phyloP scores from a whole-genome alignment of 2,888 invertebrate genomes.

The Lampropteryx suffumata region DNA sequence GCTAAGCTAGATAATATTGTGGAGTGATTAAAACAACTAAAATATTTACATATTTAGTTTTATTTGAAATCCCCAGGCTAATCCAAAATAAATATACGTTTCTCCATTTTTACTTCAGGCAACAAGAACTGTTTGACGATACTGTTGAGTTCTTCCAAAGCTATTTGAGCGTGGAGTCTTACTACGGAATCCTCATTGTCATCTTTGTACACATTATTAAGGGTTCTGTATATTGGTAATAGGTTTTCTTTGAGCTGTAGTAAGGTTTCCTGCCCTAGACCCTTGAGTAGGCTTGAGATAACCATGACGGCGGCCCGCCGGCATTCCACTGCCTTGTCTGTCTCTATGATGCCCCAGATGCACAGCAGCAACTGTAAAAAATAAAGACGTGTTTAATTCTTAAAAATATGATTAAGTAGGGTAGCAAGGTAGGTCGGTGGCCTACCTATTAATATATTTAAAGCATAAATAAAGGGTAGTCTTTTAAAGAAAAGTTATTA shows the following conservation, averaged over 20 bases:
- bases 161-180: slow-evolving; percentile 88
- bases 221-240: slow-evolving; percentile 86
- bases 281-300: slow-evolving; percentile 88
- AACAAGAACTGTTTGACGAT: slow-evolving; percentile 85
- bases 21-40: slow-evolving; percentile 26
- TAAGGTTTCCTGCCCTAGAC: slow-evolving; percentile 87
- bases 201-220: slow-evolving; percentile 85
- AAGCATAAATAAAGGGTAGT: too few species aligned
- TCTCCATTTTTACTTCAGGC: slow-evolving; percentile 81
- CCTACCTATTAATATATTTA: too few species aligned
- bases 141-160: slow-evolving; percentile 89
- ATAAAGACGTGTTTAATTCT: too few species aligned
- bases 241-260: slow-evolving; percentile 86
- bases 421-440: too few species aligned
- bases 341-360: slow-evolving; percentile 85
- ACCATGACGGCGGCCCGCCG: slow-evolving; percentile 91
- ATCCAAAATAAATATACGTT: slow-evolving; percentile 70
- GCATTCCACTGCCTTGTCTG: slow-evolving; percentile 88
- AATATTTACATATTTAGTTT: slow-evolving; percentile 28
- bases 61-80: slow-evolving; percentile 36
- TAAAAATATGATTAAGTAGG: too few species aligned
- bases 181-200: slow-evolving; percentile 86
- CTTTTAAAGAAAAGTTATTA: too few species aligned
- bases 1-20: not conserved
- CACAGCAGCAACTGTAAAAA: slow-evolving; percentile 86